These are phyloP conservation scores for Plagodis dolabraria DNA, from an alignment of 2,888 invertebrate genomes.

Conservation along the genomic window DNA sequence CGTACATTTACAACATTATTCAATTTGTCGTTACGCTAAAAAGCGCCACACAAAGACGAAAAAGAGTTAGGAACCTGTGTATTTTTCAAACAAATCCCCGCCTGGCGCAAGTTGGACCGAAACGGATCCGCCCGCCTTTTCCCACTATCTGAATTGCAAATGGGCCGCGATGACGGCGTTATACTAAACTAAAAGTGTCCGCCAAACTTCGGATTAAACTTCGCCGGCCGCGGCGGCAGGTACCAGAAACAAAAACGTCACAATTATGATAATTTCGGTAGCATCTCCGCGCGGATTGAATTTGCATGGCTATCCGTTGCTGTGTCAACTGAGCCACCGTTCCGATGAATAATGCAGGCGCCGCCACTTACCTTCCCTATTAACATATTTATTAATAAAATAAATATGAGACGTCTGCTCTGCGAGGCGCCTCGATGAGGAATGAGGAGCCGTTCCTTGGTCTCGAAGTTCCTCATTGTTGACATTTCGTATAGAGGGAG, in stretches of 20 bases:
- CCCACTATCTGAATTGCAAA: constrained; percentile 83
- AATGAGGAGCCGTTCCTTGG: constrained; percentile 8
- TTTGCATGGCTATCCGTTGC: constrained; percentile 83
- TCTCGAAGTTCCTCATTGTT: constrained; percentile 51
- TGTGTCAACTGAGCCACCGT: constrained; percentile 81
- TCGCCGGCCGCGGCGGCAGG: constrained; percentile 68
- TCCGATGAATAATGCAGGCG: constrained; percentile 80
- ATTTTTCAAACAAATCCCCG: constrained; percentile 77
- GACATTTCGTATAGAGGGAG: constrained; percentile 65
- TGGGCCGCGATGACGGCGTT: constrained; percentile 77
- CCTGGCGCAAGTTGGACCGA: constrained; percentile 68
- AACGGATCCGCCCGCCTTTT: constrained; percentile 75
- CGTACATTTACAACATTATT: constrained; percentile 64
- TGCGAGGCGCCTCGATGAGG: constrained; percentile 31
- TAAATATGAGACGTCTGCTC: constrained; percentile 78
- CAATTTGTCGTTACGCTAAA: constrained; percentile 71
- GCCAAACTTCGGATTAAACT: constrained; percentile 83
- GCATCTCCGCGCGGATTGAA: constrained; percentile 79
- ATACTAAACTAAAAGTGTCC: constrained; percentile 83
- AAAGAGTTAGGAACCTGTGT: constrained; percentile 66
- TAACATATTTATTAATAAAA: constrained; percentile 85
- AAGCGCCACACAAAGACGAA: constrained; percentile 62
- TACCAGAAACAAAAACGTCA: constrained; percentile 83
- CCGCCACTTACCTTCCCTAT: constrained; percentile 79
- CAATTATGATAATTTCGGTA: constrained; percentile 83